A percentile compares a stretch with the other conserved stretches of the same genome.
phyloP scores from a whole-genome alignment of 1,140 invertebrate genomes.

The Sinonovacula constricta region DNA sequence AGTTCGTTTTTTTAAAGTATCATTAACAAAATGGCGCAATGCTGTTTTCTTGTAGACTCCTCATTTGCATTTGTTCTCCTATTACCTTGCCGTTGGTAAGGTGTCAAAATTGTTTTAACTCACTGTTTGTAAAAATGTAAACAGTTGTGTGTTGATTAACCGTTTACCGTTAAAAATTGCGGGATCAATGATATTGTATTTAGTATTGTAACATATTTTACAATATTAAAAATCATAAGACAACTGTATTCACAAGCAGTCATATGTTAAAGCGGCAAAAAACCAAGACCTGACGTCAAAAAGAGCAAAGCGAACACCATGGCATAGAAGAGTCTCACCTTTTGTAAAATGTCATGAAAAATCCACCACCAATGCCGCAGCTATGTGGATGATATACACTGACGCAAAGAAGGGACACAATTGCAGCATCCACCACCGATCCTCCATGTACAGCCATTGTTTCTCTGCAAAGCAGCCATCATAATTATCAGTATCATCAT shows the following conservation, averaged over 20 bases:
- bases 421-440: slow-evolving; percentile 90
- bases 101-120: too few relatives aligned
- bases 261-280: neutral
- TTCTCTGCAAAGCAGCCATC: too few relatives aligned
- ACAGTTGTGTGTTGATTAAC: too few relatives aligned
- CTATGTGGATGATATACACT: slow-evolving; percentile 90
- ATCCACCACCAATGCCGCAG: slow-evolving; percentile 92
- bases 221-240: neutral
- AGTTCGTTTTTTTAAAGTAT: too few relatives aligned
- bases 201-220: neutral
- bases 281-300: too few relatives aligned
- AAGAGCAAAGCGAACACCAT: neutral
- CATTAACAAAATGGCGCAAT: too few relatives aligned
- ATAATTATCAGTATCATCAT: too few relatives aligned
- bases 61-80: too few relatives aligned
- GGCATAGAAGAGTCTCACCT: slow-evolving; percentile 54
- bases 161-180: neutral
- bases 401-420: slow-evolving; percentile 90
- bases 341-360: slow-evolving; percentile 90
- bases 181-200: neutral
- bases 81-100: too few relatives aligned
- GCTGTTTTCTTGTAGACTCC: too few relatives aligned
- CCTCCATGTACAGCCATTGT: slow-evolving; percentile 82
- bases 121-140: too few relatives aligned
- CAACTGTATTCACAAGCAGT: neutral